Evolutionary conservation across 2,113 vertebrate genomes (phyloP).

Genomic region (Psettodes erumei): DNA sequence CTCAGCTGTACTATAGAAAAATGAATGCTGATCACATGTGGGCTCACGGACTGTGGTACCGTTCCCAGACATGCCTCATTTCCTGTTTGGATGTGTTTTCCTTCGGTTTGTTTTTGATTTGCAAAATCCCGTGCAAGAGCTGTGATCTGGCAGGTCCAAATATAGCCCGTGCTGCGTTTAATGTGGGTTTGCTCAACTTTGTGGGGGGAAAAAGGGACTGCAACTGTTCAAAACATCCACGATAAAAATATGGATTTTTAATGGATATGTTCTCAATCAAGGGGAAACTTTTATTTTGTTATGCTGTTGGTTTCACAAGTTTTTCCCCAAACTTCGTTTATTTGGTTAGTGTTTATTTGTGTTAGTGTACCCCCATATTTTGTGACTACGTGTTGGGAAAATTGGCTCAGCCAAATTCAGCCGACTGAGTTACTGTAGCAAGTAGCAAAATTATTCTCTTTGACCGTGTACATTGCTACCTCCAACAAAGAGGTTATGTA

Average conservation of each 20-base stretch:
- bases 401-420: not conserved
- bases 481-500: too few relatives aligned
- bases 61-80: constrained; percentile 3
- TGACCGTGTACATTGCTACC: too few relatives aligned
- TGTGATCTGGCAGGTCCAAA: constrained; percentile 6
- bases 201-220: not conserved
- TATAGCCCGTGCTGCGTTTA: constrained; percentile 9
- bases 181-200: constrained; percentile 16
- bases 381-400: not conserved
- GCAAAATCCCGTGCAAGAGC: constrained; percentile 1
- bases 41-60: not conserved
- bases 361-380: not conserved
- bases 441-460: too few relatives aligned
- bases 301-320: not conserved
- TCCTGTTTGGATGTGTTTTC: constrained; percentile 6
- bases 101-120: constrained; percentile 21
- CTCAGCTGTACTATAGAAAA: not conserved
- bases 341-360: too few relatives aligned
- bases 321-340: not conserved
- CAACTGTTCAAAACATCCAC: constrained; percentile 11
- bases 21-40: not conserved
- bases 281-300: too few relatives aligned
- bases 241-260: not conserved
- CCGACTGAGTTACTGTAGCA: too few relatives aligned
- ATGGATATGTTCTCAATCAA: constrained; percentile 15